phyloP scores from a whole-genome alignment of 2,888 invertebrate species.

The Pachycephus smyrnensis region DNA sequence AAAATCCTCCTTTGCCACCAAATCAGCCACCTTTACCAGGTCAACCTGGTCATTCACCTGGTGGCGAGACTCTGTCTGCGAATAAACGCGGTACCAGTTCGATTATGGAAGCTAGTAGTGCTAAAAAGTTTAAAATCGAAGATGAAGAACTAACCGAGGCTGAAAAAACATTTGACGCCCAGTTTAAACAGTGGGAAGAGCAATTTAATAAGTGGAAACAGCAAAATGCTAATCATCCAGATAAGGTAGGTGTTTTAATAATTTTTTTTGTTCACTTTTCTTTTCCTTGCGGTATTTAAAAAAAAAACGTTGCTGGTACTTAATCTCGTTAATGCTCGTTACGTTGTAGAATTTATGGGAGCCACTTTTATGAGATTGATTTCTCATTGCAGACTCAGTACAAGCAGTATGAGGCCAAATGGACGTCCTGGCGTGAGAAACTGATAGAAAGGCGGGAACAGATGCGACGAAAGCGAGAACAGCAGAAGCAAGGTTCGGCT shows the following conservation, averaged over 20 bases:
- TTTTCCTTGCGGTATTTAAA: not conserved
- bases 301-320: not conserved
- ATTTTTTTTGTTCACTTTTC: not conserved
- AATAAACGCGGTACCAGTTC: slow-evolving; percentile 51
- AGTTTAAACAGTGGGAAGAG: slow-evolving; percentile 92
- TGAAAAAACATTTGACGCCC: slow-evolving; percentile 87
- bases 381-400: slow-evolving; percentile 72
- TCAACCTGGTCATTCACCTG: slow-evolving; percentile 36
- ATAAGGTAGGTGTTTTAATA: slow-evolving; percentile 72
- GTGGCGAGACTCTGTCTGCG: slow-evolving; percentile 31
- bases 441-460: slow-evolving; percentile 83
- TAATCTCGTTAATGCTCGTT: not conserved
- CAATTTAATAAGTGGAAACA: slow-evolving; percentile 93
- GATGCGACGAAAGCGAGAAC: slow-evolving; percentile 78
- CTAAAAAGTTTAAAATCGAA: slow-evolving; percentile 58
- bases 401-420: slow-evolving; percentile 87
- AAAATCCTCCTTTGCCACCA: slow-evolving; percentile 57
- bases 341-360: not conserved
- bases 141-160: slow-evolving; percentile 71
- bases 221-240: slow-evolving; percentile 92
- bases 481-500: slow-evolving; percentile 55
- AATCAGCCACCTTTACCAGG: slow-evolving; percentile 58
- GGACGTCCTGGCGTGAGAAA: slow-evolving; percentile 85
- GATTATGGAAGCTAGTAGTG: slow-evolving; percentile 52
- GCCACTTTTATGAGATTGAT: not conserved